A percentile compares a stretch with the other conserved stretches of the same genome.
Evolutionary conservation across 2,113 vertebrate genomes (phyloP).

Genomic region (Vidua macroura): DNA sequence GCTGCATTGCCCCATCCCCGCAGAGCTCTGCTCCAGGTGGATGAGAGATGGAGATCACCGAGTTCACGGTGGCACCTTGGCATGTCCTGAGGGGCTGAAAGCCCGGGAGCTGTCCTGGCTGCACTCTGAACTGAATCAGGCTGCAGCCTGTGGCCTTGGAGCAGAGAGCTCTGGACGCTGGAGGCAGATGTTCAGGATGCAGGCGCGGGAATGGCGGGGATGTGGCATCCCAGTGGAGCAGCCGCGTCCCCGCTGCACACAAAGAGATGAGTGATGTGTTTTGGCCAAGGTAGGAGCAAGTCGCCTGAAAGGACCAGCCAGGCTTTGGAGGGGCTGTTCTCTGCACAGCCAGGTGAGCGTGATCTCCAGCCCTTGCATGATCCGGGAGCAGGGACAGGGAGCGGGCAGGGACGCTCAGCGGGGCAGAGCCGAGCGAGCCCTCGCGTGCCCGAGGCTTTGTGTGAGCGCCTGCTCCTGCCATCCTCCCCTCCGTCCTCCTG

Average conservation of each 20-base stretch:
- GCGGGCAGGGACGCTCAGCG: neutral
- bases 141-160: neutral
- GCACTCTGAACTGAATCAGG: neutral
- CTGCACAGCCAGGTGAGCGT: neutral
- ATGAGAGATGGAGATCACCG: neutral
- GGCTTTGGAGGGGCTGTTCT: neutral
- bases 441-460: rapidly evolving
- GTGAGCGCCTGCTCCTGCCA: neutral
- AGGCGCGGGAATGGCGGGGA: neutral
- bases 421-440: neutral
- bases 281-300: neutral
- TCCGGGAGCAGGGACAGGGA: neutral
- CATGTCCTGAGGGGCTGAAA: neutral
- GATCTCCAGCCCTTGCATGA: neutral
- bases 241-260: neutral
- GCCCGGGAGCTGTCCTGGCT: neutral
- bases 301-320: neutral
- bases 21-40: neutral
- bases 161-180: neutral
- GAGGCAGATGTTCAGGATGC: neutral
- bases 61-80: neutral
- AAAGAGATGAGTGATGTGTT: neutral
- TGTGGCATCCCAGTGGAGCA: rapidly evolving
- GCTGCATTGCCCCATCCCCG: neutral
- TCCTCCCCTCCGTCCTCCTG: neutral